Conservation (phyloP, 1,140 invertebrate species). For the Micrasema longulum region DNA sequence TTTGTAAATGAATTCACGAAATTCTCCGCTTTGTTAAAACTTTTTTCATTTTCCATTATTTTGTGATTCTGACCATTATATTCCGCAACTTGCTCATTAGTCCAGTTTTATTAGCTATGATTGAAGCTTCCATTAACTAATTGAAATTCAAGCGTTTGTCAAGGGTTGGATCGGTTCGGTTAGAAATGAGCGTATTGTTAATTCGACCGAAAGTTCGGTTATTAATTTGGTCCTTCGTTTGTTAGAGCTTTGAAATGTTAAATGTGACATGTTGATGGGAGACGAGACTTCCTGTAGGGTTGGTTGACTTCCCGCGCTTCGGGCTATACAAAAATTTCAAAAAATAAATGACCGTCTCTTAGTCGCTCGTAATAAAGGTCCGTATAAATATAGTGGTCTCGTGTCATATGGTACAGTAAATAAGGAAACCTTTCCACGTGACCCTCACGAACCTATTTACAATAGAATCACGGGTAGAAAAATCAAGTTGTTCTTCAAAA, state of each 20-base stretch:
- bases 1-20: too few species aligned
- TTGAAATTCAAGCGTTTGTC: background rate
- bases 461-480: background rate
- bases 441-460: conserved; percentile 16
- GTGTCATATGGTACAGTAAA: conserved; percentile 21
- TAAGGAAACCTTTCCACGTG: conserved; percentile 17
- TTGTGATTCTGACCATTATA: too few species aligned
- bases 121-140: too few species aligned
- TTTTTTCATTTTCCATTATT: too few species aligned
- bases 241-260: conserved; percentile 12
- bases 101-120: too few species aligned
- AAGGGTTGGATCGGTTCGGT: background rate
- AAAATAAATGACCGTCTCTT: conserved; percentile 21
- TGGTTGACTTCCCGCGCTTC: conserved; percentile 15
- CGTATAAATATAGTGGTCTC: conserved; percentile 13
- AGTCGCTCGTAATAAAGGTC: conserved; percentile 22
- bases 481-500: conserved; percentile 10
- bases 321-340: conserved; percentile 16
- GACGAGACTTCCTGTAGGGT: conserved; percentile 2
- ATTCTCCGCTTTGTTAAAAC: too few species aligned
- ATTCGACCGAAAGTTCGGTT: too few species aligned
- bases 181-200: too few species aligned
- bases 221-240: conserved; percentile 6
- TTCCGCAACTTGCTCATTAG: too few species aligned
- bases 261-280: background rate